These are phyloP conservation scores for Trachelus iudaicus DNA, from an alignment of 2,888 invertebrate species.

Conservation along the genomic window DNA sequence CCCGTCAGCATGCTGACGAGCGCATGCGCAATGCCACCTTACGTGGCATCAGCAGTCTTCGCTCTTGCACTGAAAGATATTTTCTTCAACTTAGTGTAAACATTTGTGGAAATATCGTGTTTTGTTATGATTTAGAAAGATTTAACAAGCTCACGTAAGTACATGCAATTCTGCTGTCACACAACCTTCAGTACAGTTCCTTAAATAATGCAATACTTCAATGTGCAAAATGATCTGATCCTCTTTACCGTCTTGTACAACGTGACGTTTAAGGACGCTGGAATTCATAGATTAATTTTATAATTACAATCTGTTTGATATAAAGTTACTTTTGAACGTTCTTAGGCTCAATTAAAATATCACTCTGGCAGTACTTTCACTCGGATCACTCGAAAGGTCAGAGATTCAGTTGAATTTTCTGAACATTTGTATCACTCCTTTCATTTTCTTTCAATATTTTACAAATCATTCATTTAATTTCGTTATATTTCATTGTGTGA, in stretches of 20 bases:
- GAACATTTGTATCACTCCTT: not conserved
- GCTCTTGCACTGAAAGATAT: constrained; percentile 48
- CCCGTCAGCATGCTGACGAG: constrained; percentile 47
- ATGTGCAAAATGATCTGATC: constrained; percentile 42
- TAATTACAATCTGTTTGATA: not conserved
- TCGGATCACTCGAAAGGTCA: not conserved
- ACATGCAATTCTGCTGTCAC: constrained; percentile 1
- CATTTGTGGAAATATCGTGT: constrained; percentile 47
- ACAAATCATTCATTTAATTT: not conserved
- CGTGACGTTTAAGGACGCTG: constrained; percentile 29
- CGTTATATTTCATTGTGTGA: not conserved
- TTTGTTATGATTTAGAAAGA: constrained; percentile 57
- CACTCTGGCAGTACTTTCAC: not conserved
- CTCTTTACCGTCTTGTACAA: constrained; percentile 20
- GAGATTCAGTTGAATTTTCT: not conserved
- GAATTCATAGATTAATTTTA: not conserved
- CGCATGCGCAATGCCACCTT: constrained; percentile 71
- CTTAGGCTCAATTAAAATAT: not conserved
- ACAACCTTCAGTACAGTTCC: not conserved
- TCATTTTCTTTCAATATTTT: not conserved
- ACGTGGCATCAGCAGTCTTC: constrained; percentile 69
- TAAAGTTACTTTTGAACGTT: not conserved
- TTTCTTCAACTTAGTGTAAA: constrained; percentile 53
- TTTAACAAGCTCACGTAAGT: constrained; percentile 51
- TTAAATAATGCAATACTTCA: not conserved